Base-by-base conservation (phyloP, 2,113 vertebrate genomes). In the Nesogale talazaci region DNA sequence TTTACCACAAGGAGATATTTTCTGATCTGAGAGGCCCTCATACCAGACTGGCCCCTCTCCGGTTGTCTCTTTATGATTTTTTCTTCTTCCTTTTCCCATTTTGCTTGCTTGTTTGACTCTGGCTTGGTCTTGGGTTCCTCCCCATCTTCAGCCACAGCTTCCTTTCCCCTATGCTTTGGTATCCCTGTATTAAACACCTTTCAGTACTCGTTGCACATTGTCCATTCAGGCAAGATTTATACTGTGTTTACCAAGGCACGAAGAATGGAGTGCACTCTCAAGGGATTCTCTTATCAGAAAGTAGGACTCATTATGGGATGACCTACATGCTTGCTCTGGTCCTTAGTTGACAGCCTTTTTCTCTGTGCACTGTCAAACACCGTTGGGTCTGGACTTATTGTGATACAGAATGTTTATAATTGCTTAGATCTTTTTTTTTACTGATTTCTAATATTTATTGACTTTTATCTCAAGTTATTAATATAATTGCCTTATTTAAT, bases 161-260 rank as follows among this genome's bases (percentile, higher is more conserved):
- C 96, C 92, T 98, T 99, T 98, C 98, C 99, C 52, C 98, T 98
- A 95, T 98, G 98, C 94, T 99, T 98, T 14, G 98, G 98, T 99
- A 99, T 99, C 93, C 97, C 92, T 78, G 89, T 89, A 86, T 72
- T 3, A 22, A 88, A 84, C 2, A 83, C 72, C 42, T 15, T 94
- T n/a, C 27, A 29, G 74, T 74, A 79, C 89, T 69, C 14, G 86
- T 40, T 83, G 92, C 87, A 70, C 69, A 36, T 38, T 3, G 88
- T 76, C 76, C 91, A 29, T 31, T 90, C 38, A 74, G 94, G 63
- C 76, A 94, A 20, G 74, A 77, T 93, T 75, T 89, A 88, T 79
- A 72, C 61, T 14, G 36, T 12, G 65, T 17, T 56, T 57, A 77
- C 89, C 94, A 22, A 69, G 16, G 61, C 31, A 72, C 67, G 95